Base-by-base conservation (phyloP, 1,140 invertebrate genomes). In the Gonioctena quinquepunctata region DNA sequence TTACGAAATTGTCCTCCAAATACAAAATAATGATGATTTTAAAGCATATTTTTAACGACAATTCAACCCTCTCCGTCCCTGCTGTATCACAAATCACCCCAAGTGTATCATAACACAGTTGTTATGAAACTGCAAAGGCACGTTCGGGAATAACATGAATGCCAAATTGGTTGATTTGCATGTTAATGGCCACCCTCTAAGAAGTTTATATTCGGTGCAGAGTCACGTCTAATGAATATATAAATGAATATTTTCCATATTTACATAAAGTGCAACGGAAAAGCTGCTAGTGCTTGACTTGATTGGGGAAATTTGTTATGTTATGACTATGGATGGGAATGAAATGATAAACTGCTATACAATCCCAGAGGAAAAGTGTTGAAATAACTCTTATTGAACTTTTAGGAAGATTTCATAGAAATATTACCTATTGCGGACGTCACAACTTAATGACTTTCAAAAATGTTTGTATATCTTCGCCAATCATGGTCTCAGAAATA, bases 101-200 rank as follows among this genome's bases (percentile, higher is more conserved):
- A 42, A 42, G 33, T 13, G 16, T 42, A 42, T 42, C 56, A 59
- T 59, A 59, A 59, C 56, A 59, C 25, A 33, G 23, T 61, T 33
- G 59, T 61, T 61, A 33, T 61, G 69, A 5, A 62, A 33, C 59
- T 70, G 69, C 69, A 70, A 70, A 70, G 54, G 69, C 69, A 66
- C 69, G 69, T 70, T 66, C 54, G 19, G 33, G 69, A 70, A 70
- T 70, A 70, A 64, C 63, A 70, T 70, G 69, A 70, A 70, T 70
- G 63, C 25, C 52, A 66, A 70, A 63, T 63, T 65, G 69, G 16
- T 64, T 23, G 28, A 70, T 70, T 70, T 70, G 49, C 69, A 70
- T 70, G 52, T 57, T 66, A 52, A 70, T 70, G 62, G 28, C 11
- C 18, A 21, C 50, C 54, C 21, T 33, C 16, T 23, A 48, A 66